phyloP scores from a whole-genome alignment of 1,140 invertebrate genomes.

The Drosophila kanapiae region DNA sequence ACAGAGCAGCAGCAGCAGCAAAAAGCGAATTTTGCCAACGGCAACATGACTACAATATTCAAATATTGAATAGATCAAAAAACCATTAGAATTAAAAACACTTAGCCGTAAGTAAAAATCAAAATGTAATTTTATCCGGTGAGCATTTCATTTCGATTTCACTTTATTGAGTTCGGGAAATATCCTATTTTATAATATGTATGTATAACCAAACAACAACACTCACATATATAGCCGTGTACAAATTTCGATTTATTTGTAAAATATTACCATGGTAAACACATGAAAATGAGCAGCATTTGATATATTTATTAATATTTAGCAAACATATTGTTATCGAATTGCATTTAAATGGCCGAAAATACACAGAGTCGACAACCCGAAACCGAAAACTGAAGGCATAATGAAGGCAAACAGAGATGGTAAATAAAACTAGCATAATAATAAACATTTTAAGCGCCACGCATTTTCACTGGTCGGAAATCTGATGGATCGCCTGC shows the following conservation, averaged over 20 bases:
- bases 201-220: neutral
- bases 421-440: conserved; percentile 78
- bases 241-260: conserved; percentile 70
- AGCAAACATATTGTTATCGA: conserved; percentile 82
- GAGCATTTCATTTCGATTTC: conserved; percentile 14
- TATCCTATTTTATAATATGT: neutral
- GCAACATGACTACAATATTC: conserved; percentile 48
- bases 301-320: conserved; percentile 81
- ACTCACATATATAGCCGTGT: conserved; percentile 15
- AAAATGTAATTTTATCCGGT: conserved; percentile 25
- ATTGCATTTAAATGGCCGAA: conserved; percentile 72
- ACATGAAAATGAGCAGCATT: conserved; percentile 51
- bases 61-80: conserved; percentile 35
- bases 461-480: conserved; percentile 32
- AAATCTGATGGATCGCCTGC: conserved; percentile 21
- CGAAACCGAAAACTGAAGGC: conserved; percentile 50
- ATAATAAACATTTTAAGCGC: conserved; percentile 80
- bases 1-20: conserved; percentile 14
- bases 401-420: conserved; percentile 59
- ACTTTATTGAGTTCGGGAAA: conserved; percentile 11
- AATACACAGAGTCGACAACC: conserved; percentile 27
- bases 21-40: conserved; percentile 39
- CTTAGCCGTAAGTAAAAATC: conserved; percentile 32
- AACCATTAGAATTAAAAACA: conserved; percentile 33
- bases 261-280: conserved; percentile 52